phyloP scores from a whole-genome alignment of 2,888 invertebrate species.

The Euspilapteryx auroguttella region DNA sequence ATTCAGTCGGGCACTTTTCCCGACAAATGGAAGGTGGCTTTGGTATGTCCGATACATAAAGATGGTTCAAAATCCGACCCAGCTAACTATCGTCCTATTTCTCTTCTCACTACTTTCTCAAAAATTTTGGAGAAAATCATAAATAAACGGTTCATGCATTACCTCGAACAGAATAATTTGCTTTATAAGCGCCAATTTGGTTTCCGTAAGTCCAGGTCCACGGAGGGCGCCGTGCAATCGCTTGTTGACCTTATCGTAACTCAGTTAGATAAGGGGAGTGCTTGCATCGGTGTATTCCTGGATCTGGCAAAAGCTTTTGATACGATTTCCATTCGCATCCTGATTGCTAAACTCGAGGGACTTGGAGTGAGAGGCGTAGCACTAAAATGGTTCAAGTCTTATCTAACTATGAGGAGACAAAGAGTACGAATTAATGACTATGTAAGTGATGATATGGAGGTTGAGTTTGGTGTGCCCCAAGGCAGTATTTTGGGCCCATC shows the following conservation, averaged over 20 bases:
- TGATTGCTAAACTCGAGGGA: background rate
- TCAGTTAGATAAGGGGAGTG: background rate
- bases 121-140: background rate
- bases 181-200: background rate
- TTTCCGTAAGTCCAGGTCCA: background rate
- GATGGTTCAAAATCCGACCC: background rate
- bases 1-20: background rate
- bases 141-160: background rate
- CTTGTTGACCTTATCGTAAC: background rate
- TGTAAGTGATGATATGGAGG: background rate
- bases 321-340: background rate
- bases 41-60: background rate
- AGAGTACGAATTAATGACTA: too few species aligned
- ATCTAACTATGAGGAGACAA: background rate
- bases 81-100: background rate
- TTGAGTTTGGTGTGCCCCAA: background rate
- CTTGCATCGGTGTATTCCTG: background rate
- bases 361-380: background rate
- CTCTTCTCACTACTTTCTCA: background rate
- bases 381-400: background rate
- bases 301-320: constrained; percentile 1
- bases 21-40: background rate
- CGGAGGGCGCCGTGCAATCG: background rate
- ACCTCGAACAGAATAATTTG: background rate
- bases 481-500: background rate